Percentiles rank a stretch among this genome's conserved stretches.
phyloP scores from a whole-genome alignment of 2,113 vertebrate species.

The Elaphurus davidianus region DNA sequence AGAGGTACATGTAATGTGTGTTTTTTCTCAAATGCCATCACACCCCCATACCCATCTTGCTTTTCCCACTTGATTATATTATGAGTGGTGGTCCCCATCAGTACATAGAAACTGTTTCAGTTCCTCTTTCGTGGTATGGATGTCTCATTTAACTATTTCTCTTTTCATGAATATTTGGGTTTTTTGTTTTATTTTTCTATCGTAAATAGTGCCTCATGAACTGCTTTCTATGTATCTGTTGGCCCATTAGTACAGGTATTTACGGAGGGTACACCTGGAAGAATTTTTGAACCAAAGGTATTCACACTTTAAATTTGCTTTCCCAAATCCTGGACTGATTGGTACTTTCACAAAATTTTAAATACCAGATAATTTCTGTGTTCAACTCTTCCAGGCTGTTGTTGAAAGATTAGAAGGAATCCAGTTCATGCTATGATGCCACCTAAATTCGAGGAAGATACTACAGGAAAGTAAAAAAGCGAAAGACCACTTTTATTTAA shows the following conservation, averaged over 20 bases:
- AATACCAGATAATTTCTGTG: slow-evolving; percentile 2
- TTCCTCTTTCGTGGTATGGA: not conserved
- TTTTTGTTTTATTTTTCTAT: not conserved
- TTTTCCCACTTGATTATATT: not conserved
- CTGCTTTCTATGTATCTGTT: not conserved
- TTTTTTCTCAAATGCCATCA: not conserved
- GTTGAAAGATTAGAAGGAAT: not conserved
- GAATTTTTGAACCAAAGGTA: not conserved
- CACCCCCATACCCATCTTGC: not conserved
- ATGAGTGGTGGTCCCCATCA: not conserved
- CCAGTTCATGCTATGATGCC: not conserved
- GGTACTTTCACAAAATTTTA: not conserved
- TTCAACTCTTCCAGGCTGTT: not conserved
- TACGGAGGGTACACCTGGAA: not conserved
- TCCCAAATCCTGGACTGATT: not conserved
- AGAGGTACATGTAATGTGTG: not conserved
- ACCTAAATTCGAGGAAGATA: not conserved
- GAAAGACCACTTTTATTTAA: not conserved
- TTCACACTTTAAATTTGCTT: not conserved
- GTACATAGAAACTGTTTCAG: not conserved
- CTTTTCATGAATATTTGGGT: not conserved
- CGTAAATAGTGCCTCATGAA: not conserved
- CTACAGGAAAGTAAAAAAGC: not conserved
- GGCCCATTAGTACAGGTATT: not conserved
- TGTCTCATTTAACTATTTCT: not conserved